Percentiles rank a stretch among this genome's conserved stretches.
Conservation (phyloP, 2,113 vertebrate species). For the Actenoides lindsayi region DNA sequence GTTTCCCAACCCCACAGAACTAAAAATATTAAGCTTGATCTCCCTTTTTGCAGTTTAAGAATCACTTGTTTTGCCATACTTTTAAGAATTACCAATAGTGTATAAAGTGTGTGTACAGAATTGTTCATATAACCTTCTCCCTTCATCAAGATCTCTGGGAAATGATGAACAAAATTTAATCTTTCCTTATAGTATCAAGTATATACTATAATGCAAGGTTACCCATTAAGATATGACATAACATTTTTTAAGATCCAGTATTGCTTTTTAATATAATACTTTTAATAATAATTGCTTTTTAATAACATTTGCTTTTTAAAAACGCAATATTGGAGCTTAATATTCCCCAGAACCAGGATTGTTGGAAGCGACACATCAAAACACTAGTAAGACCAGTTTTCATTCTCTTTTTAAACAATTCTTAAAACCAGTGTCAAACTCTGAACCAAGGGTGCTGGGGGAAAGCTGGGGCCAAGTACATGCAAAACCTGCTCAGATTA, state of each 20-base stretch:
- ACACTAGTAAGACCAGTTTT: not conserved
- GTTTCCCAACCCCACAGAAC: constrained; percentile 32
- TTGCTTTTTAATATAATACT: not conserved
- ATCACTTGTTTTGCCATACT: not conserved
- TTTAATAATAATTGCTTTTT: no score
- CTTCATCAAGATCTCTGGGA: not conserved
- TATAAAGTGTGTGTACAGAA: not conserved
- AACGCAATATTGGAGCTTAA: not conserved
- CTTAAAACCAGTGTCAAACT: not conserved
- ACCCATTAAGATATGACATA: not conserved
- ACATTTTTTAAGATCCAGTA: not conserved
- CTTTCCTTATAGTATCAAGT: not conserved
- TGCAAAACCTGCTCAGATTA: not conserved
- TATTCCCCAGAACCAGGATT: not conserved
- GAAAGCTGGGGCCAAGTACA: not conserved
- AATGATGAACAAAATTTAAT: not conserved
- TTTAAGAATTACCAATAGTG: not conserved
- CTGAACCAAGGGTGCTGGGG: not conserved
- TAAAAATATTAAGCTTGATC: constrained; percentile 46
- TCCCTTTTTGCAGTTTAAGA: not conserved
- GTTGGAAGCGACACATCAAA: not conserved
- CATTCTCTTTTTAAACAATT: not conserved
- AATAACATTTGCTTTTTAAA: not conserved
- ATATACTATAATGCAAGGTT: not conserved
- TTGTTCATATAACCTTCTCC: not conserved